phyloP scores from a whole-genome alignment of 2,888 invertebrate genomes.

The Pandemis heparana region DNA sequence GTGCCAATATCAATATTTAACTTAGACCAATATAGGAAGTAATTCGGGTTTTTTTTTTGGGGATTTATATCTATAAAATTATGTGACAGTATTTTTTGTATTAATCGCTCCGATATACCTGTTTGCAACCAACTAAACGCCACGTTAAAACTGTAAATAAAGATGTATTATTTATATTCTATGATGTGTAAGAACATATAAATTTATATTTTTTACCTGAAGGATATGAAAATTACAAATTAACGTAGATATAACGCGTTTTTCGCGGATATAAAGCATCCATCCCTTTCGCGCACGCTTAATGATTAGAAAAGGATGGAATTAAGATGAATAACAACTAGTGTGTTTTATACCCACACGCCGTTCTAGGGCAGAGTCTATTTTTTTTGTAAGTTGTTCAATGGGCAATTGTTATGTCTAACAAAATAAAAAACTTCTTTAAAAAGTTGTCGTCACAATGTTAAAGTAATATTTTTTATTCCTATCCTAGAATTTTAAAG shows the following conservation, averaged over 20 bases:
- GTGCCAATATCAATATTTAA: background rate
- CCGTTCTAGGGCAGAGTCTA: background rate
- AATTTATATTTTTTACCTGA: slow-evolving; percentile 4
- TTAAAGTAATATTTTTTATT: background rate
- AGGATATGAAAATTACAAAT: slow-evolving; percentile 8
- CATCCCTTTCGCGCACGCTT: background rate
- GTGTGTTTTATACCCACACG: too few relatives aligned
- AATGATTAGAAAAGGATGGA: too few relatives aligned
- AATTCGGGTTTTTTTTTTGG: background rate
- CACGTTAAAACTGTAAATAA: slow-evolving; percentile 16
- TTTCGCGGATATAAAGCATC: background rate
- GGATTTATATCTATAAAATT: background rate
- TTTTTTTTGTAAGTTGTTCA: background rate
- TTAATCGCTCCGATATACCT: background rate
- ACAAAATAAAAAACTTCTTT: background rate
- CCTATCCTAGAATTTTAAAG: background rate
- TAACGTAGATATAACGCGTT: background rate
- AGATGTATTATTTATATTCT: slow-evolving; percentile 18
- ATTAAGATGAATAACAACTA: too few relatives aligned
- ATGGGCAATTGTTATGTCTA: background rate
- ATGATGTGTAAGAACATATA: slow-evolving; percentile 6
- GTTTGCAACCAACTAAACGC: background rate
- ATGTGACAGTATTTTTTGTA: background rate
- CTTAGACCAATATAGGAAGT: background rate
- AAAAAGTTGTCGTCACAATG: slow-evolving; percentile 11